These are phyloP conservation scores for Strongylocentrotus purpuratus DNA, from an alignment of 35 echinoderm and acorn worm species.

Conservation along the genomic window DNA sequence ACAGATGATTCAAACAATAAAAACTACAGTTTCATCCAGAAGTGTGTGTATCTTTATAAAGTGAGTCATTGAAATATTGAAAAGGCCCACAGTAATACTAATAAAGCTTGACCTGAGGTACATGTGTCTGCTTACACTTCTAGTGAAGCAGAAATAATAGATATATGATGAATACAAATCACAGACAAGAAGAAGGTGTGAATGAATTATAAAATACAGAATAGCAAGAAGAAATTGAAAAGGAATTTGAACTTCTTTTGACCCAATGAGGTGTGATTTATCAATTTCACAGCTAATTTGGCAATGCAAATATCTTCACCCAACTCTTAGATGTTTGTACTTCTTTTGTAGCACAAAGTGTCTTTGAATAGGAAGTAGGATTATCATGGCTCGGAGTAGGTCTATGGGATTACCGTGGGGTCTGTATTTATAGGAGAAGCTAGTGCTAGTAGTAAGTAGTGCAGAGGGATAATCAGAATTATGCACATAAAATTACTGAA, in stretches of 20 bases:
- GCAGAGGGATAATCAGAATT: background rate
- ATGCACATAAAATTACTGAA: background rate
- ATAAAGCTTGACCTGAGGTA: background rate
- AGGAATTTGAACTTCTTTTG: background rate
- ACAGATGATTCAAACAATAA: too few relatives aligned
- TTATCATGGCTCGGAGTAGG: background rate
- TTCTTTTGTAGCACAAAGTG: background rate
- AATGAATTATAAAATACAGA: background rate
- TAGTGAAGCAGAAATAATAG: background rate
- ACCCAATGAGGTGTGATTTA: constrained; percentile 23
- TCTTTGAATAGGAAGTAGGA: background rate
- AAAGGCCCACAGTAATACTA: too few relatives aligned
- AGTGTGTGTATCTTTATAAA: too few relatives aligned
- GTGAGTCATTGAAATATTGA: too few relatives aligned
- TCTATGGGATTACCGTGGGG: background rate
- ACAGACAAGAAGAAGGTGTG: background rate
- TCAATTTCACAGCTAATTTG: constrained; percentile 41
- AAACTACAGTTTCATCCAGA: too few relatives aligned
- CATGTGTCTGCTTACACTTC: background rate
- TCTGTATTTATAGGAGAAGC: background rate
- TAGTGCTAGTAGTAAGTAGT: background rate
- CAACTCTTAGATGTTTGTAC: background rate
- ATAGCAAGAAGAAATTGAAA: background rate
- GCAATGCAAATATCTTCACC: constrained; percentile 15
- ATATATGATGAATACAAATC: background rate